Conservation (phyloP, 2,797 vertebrate species). For the Apogon talboti region DNA sequence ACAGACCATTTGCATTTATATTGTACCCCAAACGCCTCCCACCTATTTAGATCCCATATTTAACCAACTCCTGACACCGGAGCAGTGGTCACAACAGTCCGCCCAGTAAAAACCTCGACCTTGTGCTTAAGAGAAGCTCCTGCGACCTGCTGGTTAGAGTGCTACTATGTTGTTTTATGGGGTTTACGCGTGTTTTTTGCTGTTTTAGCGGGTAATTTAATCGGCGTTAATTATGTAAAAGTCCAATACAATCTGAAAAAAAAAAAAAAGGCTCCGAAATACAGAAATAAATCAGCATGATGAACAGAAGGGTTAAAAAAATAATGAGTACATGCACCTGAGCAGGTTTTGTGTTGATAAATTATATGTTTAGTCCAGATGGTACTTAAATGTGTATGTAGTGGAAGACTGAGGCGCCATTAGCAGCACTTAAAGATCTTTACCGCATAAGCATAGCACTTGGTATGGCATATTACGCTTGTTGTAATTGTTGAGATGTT, state of each 20-base stretch:
- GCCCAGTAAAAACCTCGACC: constrained; percentile 39
- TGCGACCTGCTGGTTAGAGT: constrained; percentile 22
- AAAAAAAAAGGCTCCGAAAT: no score
- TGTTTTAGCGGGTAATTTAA: neutral
- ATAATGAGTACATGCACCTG: no score
- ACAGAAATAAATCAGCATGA: no score
- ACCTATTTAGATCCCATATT: constrained; percentile 74
- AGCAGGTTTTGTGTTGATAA: neutral
- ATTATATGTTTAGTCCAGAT: neutral
- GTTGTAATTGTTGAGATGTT: constrained; percentile 28
- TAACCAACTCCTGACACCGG: constrained; percentile 71
- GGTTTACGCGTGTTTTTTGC: constrained; percentile 18
- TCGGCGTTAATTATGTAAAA: no score
- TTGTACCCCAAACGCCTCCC: constrained; percentile 70
- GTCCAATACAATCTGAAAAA: no score
- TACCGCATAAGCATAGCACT: constrained; percentile 13
- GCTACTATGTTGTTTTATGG: constrained; percentile 50
- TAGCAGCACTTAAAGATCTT: constrained; percentile 15
- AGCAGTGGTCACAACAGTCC: constrained; percentile 59
- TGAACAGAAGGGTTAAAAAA: no score
- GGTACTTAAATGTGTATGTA: neutral
- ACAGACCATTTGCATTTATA: constrained; percentile 80
- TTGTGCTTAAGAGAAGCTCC: constrained; percentile 41
- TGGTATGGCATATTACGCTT: constrained; percentile 6
- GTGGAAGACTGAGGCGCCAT: constrained; percentile 13